phyloP scores from a whole-genome alignment of 2,888 invertebrate species.

The Latrodectus elegans region DNA sequence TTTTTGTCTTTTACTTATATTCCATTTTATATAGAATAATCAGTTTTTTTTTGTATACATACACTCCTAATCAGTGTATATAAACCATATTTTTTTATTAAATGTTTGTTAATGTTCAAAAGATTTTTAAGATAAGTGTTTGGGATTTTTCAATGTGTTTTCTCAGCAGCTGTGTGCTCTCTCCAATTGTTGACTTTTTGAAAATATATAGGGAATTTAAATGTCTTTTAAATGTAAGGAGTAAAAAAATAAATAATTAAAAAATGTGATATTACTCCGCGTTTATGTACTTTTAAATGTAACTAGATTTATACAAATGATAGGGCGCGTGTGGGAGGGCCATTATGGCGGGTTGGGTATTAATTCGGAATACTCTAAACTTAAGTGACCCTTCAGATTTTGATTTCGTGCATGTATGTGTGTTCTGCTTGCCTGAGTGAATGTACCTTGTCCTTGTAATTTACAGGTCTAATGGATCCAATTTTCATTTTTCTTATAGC shows the following conservation, averaged over 20 bases:
- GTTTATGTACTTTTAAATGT: slow-evolving; percentile 66
- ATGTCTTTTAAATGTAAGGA: slow-evolving; percentile 58
- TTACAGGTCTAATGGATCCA: slow-evolving; percentile 29
- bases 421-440: slow-evolving; percentile 29
- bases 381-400: slow-evolving; percentile 56
- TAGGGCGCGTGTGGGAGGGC: slow-evolving; percentile 63
- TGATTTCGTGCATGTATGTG: slow-evolving; percentile 35
- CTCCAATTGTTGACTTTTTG: slow-evolving; percentile 61
- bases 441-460: slow-evolving; percentile 39
- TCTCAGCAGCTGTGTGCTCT: slow-evolving; percentile 52
- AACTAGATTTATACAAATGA: slow-evolving; percentile 65
- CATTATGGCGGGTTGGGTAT: slow-evolving; percentile 46
- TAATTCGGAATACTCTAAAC: slow-evolving; percentile 38
- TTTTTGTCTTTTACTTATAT: slow-evolving; percentile 5
- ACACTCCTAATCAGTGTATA: slow-evolving; percentile 47
- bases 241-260: slow-evolving; percentile 55
- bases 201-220: slow-evolving; percentile 53
- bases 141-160: slow-evolving; percentile 37
- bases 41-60: not conserved
- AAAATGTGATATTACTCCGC: slow-evolving; percentile 62
- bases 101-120: slow-evolving; percentile 44
- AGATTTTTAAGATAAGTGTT: slow-evolving; percentile 22
- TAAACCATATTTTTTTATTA: slow-evolving; percentile 45
- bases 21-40: slow-evolving; percentile 8
- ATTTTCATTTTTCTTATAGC: slow-evolving; percentile 3